Evolutionary conservation across 2,797 vertebrate species (phyloP).

Genomic region (Synaphobranchus kaupii): DNA sequence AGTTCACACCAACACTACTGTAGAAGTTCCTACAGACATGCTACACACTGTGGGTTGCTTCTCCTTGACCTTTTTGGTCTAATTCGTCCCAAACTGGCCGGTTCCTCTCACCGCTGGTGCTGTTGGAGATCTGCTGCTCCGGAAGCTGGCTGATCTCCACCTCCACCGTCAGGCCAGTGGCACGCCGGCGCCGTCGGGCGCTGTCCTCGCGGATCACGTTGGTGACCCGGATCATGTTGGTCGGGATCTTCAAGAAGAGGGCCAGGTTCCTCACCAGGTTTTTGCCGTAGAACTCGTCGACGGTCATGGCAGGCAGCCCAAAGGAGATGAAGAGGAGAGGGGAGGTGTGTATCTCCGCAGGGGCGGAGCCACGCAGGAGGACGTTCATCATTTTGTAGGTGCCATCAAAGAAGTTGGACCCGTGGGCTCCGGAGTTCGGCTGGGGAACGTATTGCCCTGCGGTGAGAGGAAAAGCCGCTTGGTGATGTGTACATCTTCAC

Average conservation of each 20-base stretch:
- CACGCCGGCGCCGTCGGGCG: slow-evolving; percentile 57
- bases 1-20: no score
- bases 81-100: no score
- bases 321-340: slow-evolving; percentile 78
- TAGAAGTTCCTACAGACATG: no score
- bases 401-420: slow-evolving; percentile 80
- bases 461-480: neutral
- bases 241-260: slow-evolving; percentile 74
- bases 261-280: slow-evolving; percentile 78
- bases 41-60: no score
- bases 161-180: slow-evolving; percentile 64
- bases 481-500: neutral
- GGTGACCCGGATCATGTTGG: slow-evolving; percentile 78
- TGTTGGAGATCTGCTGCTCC: slow-evolving; percentile 56
- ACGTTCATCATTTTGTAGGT: slow-evolving; percentile 78
- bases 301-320: slow-evolving; percentile 74
- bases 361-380: slow-evolving; percentile 72
- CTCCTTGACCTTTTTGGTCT: no score
- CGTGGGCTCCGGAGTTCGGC: slow-evolving; percentile 61
- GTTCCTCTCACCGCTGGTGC: slow-evolving; percentile 62
- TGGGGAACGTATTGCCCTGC: slow-evolving; percentile 74
- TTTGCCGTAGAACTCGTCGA: slow-evolving; percentile 76
- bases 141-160: slow-evolving; percentile 79
- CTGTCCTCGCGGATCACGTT: slow-evolving; percentile 66
- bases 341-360: slow-evolving; percentile 73